phyloP scores from a whole-genome alignment of 2,888 invertebrate genomes.

The Lepas anatifera region DNA sequence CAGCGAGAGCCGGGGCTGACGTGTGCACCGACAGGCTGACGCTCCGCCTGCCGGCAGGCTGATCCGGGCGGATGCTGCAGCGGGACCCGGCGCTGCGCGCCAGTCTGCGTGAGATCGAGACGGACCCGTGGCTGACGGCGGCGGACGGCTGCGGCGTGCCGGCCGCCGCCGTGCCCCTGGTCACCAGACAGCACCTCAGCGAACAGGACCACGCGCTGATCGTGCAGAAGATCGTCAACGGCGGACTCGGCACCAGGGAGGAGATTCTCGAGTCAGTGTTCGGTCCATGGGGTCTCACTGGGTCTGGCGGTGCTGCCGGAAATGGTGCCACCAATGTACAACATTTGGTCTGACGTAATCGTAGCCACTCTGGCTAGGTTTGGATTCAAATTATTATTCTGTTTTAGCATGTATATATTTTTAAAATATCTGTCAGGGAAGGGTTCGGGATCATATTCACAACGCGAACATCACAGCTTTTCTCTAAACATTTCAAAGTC shows the following conservation, averaged over 20 bases:
- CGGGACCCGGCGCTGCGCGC: constrained; percentile 86
- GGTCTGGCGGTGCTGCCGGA: no score
- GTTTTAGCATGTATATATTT: no score
- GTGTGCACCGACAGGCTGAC: constrained; percentile 47
- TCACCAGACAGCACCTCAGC: constrained; percentile 76
- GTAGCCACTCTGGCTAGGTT: no score
- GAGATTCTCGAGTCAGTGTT: constrained; percentile 75
- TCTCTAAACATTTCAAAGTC: no score
- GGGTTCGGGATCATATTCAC: no score
- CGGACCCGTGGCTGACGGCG: constrained; percentile 58
- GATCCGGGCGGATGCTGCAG: constrained; percentile 84
- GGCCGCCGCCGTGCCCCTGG: constrained; percentile 58
- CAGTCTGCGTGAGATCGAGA: constrained; percentile 71
- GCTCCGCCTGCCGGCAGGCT: constrained; percentile 44
- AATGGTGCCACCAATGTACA: no score
- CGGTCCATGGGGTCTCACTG: no score
- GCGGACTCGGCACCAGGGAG: constrained; percentile 86
- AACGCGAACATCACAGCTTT: no score
- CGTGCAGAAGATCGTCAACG: constrained; percentile 91
- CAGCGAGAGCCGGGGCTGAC: constrained; percentile 83
- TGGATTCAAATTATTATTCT: no score
- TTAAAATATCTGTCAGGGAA: no score
- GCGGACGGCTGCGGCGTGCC: neutral
- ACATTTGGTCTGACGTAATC: no score
- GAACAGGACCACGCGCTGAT: constrained; percentile 85